Evolutionary conservation across 2,113 vertebrate genomes (phyloP).

Genomic region (Uropsilus gracilis): DNA sequence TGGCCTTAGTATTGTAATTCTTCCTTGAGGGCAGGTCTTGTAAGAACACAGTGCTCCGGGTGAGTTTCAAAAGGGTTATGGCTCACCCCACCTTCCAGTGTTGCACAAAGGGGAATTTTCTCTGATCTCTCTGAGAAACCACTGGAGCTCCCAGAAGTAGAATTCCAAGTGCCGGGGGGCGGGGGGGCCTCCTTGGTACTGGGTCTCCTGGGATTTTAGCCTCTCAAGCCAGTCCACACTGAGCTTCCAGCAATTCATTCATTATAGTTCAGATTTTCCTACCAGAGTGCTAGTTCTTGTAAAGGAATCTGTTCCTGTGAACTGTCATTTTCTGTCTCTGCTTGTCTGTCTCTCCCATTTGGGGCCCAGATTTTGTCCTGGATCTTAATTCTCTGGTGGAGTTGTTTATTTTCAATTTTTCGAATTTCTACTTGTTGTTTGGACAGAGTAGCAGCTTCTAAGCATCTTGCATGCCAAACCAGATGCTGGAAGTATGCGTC

Average conservation of each 20-base stretch:
- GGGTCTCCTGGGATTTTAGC: not conserved
- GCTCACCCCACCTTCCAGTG: not conserved
- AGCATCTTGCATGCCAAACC: not conserved
- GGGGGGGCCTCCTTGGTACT: not conserved
- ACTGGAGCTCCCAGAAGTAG: not conserved
- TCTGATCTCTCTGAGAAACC: not conserved
- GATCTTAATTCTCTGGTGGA: not conserved
- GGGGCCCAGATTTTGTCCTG: not conserved
- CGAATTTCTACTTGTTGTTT: not conserved
- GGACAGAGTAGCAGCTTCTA: not conserved
- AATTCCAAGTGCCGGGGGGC: not conserved
- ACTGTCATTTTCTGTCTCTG: not conserved
- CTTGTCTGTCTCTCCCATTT: not conserved
- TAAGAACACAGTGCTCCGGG: not conserved
- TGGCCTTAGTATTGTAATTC: not conserved
- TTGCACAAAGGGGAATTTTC: not conserved
- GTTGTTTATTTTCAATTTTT: not conserved
- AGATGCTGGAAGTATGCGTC: not conserved
- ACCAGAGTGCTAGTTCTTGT: accelerated
- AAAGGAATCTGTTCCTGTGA: not conserved
- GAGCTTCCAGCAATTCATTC: not conserved
- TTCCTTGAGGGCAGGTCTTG: not conserved
- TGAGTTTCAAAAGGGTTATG: not conserved
- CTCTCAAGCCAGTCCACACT: not conserved
- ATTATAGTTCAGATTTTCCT: not conserved